phyloP scores from a whole-genome alignment of 53 echinoderm and acorn worm species.

The Astropecten irregularis region DNA sequence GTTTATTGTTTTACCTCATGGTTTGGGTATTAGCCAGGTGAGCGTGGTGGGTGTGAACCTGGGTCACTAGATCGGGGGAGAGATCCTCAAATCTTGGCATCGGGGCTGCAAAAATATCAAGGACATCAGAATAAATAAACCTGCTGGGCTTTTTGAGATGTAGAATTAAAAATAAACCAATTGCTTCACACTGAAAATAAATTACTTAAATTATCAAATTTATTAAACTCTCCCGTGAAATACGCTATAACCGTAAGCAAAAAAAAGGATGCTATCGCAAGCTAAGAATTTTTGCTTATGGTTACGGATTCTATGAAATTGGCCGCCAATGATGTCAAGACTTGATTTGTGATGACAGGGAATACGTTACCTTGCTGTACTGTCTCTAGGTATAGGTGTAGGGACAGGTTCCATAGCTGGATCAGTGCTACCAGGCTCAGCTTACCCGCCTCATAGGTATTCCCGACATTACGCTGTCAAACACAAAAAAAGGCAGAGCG shows the following conservation, averaged over 20 bases:
- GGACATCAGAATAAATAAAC: not conserved
- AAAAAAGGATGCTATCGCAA: no score
- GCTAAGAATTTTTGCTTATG: no score
- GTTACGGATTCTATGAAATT: no score
- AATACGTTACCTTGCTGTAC: conserved; percentile 76
- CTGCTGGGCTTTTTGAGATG: not conserved
- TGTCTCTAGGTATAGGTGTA: conserved; percentile 88
- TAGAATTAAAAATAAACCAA: no score
- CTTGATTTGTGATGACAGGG: no score
- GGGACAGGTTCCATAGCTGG: conserved; percentile 86
- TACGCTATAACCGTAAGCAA: no score
- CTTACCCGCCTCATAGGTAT: conserved; percentile 85
- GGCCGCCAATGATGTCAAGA: no score
- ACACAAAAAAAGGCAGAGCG: not conserved
- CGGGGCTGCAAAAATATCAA: conserved; percentile 55
- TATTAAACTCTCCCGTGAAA: no score
- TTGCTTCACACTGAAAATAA: no score
- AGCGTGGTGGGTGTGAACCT: conserved; percentile 94
- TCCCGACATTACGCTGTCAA: conserved; percentile 76
- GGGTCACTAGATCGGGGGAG: conserved; percentile 71
- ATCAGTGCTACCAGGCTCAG: conserved; percentile 79
- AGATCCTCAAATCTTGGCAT: conserved; percentile 79
- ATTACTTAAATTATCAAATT: no score
- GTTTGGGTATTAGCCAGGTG: conserved; percentile 84
- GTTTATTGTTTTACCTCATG: no score